phyloP scores from a whole-genome alignment of 2,113 vertebrate species.

The Eudyptes chrysolophus region DNA sequence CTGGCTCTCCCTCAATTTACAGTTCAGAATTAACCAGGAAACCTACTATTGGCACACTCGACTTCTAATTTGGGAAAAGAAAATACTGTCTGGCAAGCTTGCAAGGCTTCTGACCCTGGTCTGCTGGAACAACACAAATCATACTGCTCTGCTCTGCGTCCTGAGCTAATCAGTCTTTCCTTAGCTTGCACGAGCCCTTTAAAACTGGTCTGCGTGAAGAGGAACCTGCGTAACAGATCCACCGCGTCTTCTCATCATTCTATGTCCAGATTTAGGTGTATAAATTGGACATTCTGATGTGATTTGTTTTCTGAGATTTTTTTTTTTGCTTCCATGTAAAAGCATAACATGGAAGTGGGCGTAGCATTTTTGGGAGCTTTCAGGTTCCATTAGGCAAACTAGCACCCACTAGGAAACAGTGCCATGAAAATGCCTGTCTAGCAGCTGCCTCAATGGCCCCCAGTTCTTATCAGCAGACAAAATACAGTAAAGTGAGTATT shows the following conservation, averaged over 20 bases:
- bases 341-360: not conserved
- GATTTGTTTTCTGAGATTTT: not conserved
- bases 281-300: not conserved
- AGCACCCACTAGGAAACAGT: not conserved
- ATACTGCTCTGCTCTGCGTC: not conserved
- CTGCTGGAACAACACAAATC: not conserved
- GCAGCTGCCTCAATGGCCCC: not conserved
- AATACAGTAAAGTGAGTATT: not conserved
- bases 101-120: slow-evolving; percentile 5
- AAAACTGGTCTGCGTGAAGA: not conserved
- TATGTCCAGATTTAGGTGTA: not conserved
- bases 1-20: slow-evolving; percentile 32
- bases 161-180: not conserved
- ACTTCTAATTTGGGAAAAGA: slow-evolving; percentile 53
- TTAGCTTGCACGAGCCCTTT: not conserved
- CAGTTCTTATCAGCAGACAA: not conserved
- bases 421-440: not conserved
- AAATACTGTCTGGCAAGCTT: slow-evolving; percentile 33
- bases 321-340: not conserved
- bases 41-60: slow-evolving; percentile 2
- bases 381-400: not conserved
- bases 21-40: slow-evolving; percentile 41
- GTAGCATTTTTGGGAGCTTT: not conserved
- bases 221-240: not conserved
- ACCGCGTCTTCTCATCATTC: not conserved